These are phyloP conservation scores for Gnathochromis pfefferi DNA, from an alignment of 2,113 vertebrate species.

Conservation along the genomic window DNA sequence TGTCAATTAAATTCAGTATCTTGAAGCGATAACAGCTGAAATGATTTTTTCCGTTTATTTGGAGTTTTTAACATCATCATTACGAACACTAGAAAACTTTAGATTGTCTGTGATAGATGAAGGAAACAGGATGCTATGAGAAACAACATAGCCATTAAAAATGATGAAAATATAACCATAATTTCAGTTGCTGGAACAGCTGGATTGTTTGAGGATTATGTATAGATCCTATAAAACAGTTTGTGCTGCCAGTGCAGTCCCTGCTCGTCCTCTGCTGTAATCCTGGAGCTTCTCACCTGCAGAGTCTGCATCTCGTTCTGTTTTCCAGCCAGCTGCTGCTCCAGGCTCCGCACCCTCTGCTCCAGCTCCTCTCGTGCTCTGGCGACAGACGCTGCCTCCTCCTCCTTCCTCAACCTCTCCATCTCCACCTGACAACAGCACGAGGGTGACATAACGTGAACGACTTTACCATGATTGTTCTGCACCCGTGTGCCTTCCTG, in stretches of 20 bases:
- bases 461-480: constrained; percentile 11
- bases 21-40: background rate
- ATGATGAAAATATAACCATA: background rate
- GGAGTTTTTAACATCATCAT: background rate
- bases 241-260: background rate
- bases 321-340: constrained; percentile 54
- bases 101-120: background rate
- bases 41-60: background rate
- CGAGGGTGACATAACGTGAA: constrained; percentile 28
- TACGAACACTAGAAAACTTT: background rate
- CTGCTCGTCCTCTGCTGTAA: background rate
- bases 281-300: constrained; percentile 48
- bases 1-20: background rate
- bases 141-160: background rate
- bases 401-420: constrained; percentile 61
- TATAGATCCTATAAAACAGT: background rate
- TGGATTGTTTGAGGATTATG: background rate
- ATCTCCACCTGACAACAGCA: constrained; percentile 63
- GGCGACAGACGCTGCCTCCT: constrained; percentile 18
- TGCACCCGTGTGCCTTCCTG: constrained; percentile 18
- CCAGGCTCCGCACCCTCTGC: constrained; percentile 40
- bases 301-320: constrained; percentile 55
- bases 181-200: background rate
- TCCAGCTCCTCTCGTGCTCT: constrained; percentile 57
- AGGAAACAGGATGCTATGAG: background rate